Conservation (phyloP, 2,797 vertebrate species). For the Rhadinocentrus ornatus region DNA sequence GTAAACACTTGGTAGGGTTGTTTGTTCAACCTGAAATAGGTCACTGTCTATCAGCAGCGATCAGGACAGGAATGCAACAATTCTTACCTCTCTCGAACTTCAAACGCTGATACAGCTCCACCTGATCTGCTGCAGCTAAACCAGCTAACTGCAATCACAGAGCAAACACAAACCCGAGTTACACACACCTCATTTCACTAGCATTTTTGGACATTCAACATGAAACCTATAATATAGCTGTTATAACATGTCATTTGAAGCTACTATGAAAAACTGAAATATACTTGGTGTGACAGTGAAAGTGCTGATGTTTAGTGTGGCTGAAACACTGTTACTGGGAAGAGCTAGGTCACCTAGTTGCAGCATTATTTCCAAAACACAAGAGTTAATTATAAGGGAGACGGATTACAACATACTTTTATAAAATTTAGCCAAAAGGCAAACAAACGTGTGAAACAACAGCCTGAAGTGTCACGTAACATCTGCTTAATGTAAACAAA, state of each 20-base stretch:
- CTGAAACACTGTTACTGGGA: neutral
- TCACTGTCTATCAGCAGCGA: conserved; percentile 16
- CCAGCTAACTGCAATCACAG: conserved; percentile 88
- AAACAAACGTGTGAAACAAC: neutral
- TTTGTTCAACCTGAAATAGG: conserved; percentile 57
- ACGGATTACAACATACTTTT: neutral
- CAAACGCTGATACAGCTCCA: conserved; percentile 89
- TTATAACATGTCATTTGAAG: neutral
- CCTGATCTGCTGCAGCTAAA: conserved; percentile 87
- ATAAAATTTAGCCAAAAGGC: neutral
- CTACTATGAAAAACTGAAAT: neutral
- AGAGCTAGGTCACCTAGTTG: neutral
- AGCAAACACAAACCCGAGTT: conserved; percentile 22
- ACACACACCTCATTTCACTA: neutral
- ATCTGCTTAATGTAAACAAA: neutral
- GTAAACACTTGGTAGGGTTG: conserved; percentile 30
- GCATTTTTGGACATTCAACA: neutral
- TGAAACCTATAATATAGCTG: neutral
- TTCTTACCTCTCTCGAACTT: conserved; percentile 92
- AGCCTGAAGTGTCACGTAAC: neutral
- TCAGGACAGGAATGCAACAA: conserved; percentile 22
- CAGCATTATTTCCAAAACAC: conserved; percentile 1
- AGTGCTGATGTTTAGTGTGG: neutral
- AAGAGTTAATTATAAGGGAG: neutral
- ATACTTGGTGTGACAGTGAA: neutral